Evolutionary conservation across 2,797 vertebrate species (phyloP).

Genomic region (Takifugu ocellatus): DNA sequence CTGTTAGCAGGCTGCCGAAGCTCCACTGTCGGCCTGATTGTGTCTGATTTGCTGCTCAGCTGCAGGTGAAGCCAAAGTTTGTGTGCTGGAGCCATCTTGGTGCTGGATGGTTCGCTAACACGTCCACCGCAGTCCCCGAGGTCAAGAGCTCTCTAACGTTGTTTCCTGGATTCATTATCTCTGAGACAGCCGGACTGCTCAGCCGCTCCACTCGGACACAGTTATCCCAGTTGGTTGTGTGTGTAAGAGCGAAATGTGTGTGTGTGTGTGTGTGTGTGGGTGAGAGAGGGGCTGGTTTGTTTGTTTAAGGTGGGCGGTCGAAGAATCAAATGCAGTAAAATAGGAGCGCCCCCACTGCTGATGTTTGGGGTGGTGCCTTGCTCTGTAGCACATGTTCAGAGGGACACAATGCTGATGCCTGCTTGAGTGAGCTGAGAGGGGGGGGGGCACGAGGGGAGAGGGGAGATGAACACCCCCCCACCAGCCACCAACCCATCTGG

Average conservation of each 20-base stretch:
- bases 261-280: not conserved
- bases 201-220: conserved; percentile 26
- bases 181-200: conserved; percentile 33
- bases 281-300: not conserved
- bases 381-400: conserved; percentile 53
- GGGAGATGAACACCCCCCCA: conserved; percentile 12
- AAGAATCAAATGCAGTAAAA: conserved; percentile 13
- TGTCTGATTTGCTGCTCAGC: not conserved
- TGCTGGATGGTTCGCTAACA: conserved; percentile 24
- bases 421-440: conserved; percentile 28
- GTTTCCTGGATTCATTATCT: no score
- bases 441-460: conserved; percentile 9
- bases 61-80: conserved; percentile 34
- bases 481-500: conserved; percentile 19
- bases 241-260: conserved; percentile 35
- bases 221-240: conserved; percentile 49
- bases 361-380: conserved; percentile 57
- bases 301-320: not conserved
- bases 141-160: conserved; percentile 27
- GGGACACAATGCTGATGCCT: conserved; percentile 52
- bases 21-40: no score
- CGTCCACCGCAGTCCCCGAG: conserved; percentile 60
- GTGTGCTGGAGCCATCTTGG: conserved; percentile 47
- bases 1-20: no score
- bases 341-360: conserved; percentile 18